Base-by-base conservation (phyloP, 1,140 invertebrate genomes). In the Drosophila subobscura region DNA sequence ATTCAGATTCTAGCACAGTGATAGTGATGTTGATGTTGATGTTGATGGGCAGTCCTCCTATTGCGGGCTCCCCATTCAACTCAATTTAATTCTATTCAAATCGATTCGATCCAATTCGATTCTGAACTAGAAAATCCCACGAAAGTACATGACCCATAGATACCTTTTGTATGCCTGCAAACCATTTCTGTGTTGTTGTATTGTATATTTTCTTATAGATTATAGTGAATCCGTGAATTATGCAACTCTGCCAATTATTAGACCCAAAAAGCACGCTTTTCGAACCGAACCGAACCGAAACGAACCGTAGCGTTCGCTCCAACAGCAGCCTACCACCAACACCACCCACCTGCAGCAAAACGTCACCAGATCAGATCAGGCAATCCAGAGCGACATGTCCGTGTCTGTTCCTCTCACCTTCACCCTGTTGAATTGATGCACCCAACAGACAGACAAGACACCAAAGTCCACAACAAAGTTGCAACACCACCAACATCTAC, bases 141-240 rank as follows among this genome's bases (percentile, higher is more conserved):
- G 54, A 55, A 45, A 14, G 65, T 51, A 42, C 58, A 44, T 40
- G 20, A 33, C 41, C 65, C 44, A 22, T 70, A 79, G 55, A 66
- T 54, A 73, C 58, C 57, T 63, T 65, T 80, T 72, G 76, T 70
- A 73, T 46, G 67, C 55, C 72, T 59, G 63, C 63, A 73, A 85
- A 64, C 70, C 79, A 79, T 71, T 84, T 85, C 67, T 71, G 70
- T 88, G 83, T 86, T 86, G 83, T 78, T 88, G 83, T 88, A 89
- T 89, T 88, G 79, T 89, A 83, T 86, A 67, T 89, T 88, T 88
- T 89, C 77, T 86, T 86, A 86, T 86, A 86, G 81, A 86, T 86
- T 78, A 86, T 86, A 86, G 81, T 71, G 81, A 86, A 72, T 88
- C 81, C 83, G 81, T 86, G 81, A 86, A 88, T 86, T 86, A 86